Evolutionary conservation across 2,888 invertebrate genomes (phyloP).

Genomic region (Polydrusus tereticollis): DNA sequence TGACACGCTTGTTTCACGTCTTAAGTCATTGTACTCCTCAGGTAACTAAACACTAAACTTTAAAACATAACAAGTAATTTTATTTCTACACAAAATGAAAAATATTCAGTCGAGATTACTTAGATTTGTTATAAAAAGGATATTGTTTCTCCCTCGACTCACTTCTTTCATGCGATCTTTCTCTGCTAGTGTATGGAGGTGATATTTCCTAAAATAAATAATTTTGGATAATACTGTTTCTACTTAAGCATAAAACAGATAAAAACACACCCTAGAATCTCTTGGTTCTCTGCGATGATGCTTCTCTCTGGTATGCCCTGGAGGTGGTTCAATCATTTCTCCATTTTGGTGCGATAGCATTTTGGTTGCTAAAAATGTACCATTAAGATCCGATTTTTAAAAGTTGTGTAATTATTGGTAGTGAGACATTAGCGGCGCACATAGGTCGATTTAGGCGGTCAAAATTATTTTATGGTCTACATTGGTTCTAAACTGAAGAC

Average conservation of each 20-base stretch:
- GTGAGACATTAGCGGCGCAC: no score
- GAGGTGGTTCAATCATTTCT: conserved; percentile 75
- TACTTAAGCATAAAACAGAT: not conserved
- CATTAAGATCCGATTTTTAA: not conserved
- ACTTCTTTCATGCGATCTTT: conserved; percentile 81
- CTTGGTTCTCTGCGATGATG: conserved; percentile 69
- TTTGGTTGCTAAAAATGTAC: conserved; percentile 68
- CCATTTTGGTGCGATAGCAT: conserved; percentile 82
- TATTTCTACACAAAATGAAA: not conserved
- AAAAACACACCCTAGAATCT: conserved; percentile 73
- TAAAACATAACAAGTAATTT: no score
- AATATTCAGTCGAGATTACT: conserved; percentile 16
- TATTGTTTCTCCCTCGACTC: conserved; percentile 87
- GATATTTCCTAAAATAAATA: conserved; percentile 80
- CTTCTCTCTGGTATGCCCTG: conserved; percentile 81
- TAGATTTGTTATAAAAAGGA: conserved; percentile 69
- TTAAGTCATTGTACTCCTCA: no score
- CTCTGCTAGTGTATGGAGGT: conserved; percentile 73
- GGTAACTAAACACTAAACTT: no score
- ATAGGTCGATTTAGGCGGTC: no score
- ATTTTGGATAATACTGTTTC: not conserved
- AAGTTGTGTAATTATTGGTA: no score
- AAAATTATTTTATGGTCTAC: no score
- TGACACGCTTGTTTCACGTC: no score
- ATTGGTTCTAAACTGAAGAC: no score